Conservation (phyloP, 2,113 vertebrate species). For the Gallinago media region DNA sequence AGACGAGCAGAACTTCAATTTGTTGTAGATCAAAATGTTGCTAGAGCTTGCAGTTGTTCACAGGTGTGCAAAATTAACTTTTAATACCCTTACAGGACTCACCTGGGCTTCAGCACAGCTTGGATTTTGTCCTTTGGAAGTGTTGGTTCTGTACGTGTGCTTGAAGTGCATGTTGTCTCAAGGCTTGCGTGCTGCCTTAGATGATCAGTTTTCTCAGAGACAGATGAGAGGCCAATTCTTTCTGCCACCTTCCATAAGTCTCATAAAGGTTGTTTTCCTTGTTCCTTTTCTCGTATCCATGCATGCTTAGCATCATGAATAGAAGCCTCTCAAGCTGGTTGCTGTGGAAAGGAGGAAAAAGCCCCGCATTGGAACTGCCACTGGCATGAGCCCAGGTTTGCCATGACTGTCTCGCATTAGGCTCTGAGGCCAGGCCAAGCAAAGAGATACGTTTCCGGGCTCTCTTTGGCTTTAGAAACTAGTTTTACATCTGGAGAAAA, state of each 20-base stretch:
- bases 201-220: background rate
- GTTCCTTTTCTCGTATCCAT: rapidly evolving
- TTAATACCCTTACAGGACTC: background rate
- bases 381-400: background rate
- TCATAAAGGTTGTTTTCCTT: background rate
- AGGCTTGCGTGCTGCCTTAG: background rate
- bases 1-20: background rate
- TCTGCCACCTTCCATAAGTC: background rate
- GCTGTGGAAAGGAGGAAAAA: background rate
- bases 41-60: background rate
- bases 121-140: background rate
- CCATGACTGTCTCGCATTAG: background rate
- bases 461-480: slow-evolving; percentile 25
- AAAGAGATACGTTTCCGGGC: background rate
- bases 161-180: rapidly evolving
- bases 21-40: background rate
- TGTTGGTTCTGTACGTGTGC: rapidly evolving
- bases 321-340: background rate
- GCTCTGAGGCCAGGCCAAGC: background rate
- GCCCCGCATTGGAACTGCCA: rapidly evolving
- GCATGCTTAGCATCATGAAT: background rate
- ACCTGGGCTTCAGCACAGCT: background rate
- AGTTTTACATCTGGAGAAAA: slow-evolving; percentile 53
- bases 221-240: background rate
- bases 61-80: background rate